Conservation (phyloP, 1,140 invertebrate genomes). For the Pseudomyrmex flavicornis region DNA sequence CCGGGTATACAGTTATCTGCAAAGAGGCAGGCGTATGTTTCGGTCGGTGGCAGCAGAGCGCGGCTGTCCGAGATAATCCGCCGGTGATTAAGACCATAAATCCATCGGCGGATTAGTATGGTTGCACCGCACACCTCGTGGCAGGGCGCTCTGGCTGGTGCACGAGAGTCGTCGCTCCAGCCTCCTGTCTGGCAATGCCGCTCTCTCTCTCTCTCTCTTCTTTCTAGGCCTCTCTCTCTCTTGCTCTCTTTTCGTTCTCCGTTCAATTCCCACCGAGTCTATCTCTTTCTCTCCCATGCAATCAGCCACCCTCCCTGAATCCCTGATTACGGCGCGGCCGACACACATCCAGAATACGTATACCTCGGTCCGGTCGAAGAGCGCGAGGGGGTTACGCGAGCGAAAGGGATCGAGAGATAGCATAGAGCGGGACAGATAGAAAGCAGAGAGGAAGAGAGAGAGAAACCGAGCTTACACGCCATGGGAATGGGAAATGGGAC, state of each 20-base stretch:
- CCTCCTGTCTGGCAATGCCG: constrained; percentile 16
- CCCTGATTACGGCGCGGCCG: constrained; percentile 59
- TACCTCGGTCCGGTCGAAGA: constrained; percentile 7
- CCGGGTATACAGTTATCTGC: constrained; percentile 81
- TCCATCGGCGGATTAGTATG: constrained; percentile 86
- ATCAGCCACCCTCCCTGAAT: constrained; percentile 35
- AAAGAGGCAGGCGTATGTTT: constrained; percentile 85
- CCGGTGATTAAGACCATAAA: constrained; percentile 88
- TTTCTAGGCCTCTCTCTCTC: constrained; percentile 24
- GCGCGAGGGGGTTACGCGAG: constrained; percentile 17
- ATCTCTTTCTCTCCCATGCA: constrained; percentile 43
- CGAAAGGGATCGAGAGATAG: constrained; percentile 11
- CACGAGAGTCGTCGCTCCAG: constrained; percentile 53
- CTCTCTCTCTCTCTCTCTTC: neutral
- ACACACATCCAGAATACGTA: constrained; percentile 58
- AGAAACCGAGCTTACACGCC: constrained; percentile 67
- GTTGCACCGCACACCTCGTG: constrained; percentile 80
- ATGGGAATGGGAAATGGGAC: constrained; percentile 77
- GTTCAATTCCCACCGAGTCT: constrained; percentile 12
- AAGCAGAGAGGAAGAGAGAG: constrained; percentile 29
- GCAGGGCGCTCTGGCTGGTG: constrained; percentile 69
- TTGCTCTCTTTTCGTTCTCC: neutral
- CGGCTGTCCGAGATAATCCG: constrained; percentile 86
- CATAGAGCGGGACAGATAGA: constrained; percentile 36
- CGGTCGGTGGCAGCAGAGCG: constrained; percentile 81